Base-by-base conservation (phyloP, 2,113 vertebrate species). In the Brachypteracias leptosomus region DNA sequence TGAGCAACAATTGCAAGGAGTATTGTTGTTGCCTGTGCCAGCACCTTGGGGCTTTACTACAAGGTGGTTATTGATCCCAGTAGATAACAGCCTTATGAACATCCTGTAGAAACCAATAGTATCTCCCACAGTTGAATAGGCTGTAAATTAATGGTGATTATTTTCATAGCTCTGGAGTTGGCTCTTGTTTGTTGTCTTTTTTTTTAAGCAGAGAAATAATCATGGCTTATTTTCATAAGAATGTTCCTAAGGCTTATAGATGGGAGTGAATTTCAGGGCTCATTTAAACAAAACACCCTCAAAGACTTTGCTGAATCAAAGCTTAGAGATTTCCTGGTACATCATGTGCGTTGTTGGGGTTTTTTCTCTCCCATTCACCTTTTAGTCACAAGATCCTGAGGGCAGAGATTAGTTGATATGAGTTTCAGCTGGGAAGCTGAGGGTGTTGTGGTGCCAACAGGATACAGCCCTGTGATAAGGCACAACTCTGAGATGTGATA, bases 41-140 rank as follows among this genome's bases (percentile, higher is more conserved):
- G 42, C 44, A n/a, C 57, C 77, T 63, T 40, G 47, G 72, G 93
- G 65, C 44, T 89, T 89, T 61, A 52, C 68, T 67, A 65, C 76
- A 72, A 78, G 83, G 93, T 95, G 83, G 91, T 89, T 96, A 95
- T 96, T 82, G 89, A 96, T 95, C 65, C 57, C 47, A n/a, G 47
- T 16, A 90, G 86, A 92, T 92, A 95, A 87, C 68, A 92, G 24
- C n/a, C 25, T 72, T 72, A 65, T 0, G 0, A 82, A 83, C 40
- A 86, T 63, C 75, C 54, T 85, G 73, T 19, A 77, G 66, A 90
- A 84, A 87, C 80, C 91, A 81, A 28, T 2, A 63, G 14, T 26
- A 17, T 81, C 83, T 89, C 47, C 80, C 73, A 40, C 76, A 87
- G 20, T 6, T 63, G 52, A 65, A 74, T 29, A 74, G 55, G 65